Conservation (phyloP, 2,888 invertebrate species). For the Bugulina stolonifera region DNA sequence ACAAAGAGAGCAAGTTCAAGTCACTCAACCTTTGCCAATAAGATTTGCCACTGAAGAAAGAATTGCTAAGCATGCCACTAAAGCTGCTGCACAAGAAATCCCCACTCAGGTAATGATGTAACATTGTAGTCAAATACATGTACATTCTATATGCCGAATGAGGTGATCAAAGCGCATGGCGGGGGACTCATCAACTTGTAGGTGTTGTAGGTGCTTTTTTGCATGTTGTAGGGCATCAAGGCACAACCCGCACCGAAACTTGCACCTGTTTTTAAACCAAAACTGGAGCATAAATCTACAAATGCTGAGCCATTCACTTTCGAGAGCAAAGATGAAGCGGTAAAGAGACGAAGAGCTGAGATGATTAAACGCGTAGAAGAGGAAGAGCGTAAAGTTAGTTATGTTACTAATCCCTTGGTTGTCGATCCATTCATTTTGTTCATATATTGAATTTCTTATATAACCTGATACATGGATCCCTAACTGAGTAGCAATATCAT, state of each 20-base stretch:
- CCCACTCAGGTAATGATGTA: background rate
- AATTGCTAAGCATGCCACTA: background rate
- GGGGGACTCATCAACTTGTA: background rate
- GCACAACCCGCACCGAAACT: background rate
- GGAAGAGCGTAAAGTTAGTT: conserved; percentile 16
- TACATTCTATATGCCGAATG: background rate
- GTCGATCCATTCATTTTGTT: too few species aligned
- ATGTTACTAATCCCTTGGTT: too few species aligned
- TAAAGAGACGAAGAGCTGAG: background rate
- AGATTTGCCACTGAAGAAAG: conserved; percentile 12
- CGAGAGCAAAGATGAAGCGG: conserved; percentile 14
- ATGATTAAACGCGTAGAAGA: background rate
- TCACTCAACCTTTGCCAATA: background rate
- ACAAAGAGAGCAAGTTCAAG: background rate
- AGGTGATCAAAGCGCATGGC: background rate
- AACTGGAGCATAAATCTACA: conserved; percentile 13
- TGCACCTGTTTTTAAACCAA: conserved; percentile 14
- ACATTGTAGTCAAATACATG: too few species aligned
- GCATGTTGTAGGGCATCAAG: too few species aligned
- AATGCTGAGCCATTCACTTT: conserved; percentile 9
- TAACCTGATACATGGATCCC: too few species aligned
- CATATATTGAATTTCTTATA: too few species aligned
- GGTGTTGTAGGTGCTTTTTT: too few species aligned
- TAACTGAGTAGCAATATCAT: too few species aligned
- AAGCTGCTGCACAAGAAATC: background rate